Conservation (phyloP, 2,113 vertebrate genomes). For the Pseudonaja textilis region DNA sequence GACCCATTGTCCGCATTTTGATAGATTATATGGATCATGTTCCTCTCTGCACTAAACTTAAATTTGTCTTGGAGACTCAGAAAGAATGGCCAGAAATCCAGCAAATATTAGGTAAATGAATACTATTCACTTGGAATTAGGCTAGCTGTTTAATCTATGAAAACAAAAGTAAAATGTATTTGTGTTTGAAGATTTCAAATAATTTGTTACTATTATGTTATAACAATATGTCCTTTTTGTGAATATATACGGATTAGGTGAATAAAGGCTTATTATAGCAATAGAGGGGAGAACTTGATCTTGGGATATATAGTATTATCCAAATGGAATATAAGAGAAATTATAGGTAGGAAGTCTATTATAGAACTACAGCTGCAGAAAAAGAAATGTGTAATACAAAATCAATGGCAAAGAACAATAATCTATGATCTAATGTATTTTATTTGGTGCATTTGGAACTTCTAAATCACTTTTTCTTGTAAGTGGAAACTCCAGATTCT, state of each 20-base stretch:
- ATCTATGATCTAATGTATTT: not conserved
- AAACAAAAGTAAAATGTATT: not conserved
- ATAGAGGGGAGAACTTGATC: not conserved
- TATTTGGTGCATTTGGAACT: not conserved
- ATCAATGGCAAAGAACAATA: not conserved
- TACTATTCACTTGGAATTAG: not conserved
- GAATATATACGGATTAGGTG: not conserved
- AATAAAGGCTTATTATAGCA: not conserved
- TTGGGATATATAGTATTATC: not conserved
- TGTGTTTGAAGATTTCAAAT: not conserved
- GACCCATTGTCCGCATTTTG: conserved; percentile 73
- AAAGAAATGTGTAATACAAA: not conserved
- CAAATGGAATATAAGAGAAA: not conserved
- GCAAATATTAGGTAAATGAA: conserved; percentile 71
- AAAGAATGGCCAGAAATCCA: conserved; percentile 80
- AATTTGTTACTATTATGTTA: not conserved
- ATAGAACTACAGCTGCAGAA: not conserved
- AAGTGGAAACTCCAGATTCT: not conserved
- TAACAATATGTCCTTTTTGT: too few species aligned
- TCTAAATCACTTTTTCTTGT: not conserved
- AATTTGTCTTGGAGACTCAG: conserved; percentile 72
- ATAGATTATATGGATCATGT: conserved; percentile 82
- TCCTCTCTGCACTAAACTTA: conserved; percentile 79
- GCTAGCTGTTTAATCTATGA: not conserved
- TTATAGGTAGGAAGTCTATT: not conserved